A percentile compares a stretch with the other conserved stretches of the same genome.
Conservation (phyloP, 1,140 invertebrate genomes). For the Sipha flava region DNA sequence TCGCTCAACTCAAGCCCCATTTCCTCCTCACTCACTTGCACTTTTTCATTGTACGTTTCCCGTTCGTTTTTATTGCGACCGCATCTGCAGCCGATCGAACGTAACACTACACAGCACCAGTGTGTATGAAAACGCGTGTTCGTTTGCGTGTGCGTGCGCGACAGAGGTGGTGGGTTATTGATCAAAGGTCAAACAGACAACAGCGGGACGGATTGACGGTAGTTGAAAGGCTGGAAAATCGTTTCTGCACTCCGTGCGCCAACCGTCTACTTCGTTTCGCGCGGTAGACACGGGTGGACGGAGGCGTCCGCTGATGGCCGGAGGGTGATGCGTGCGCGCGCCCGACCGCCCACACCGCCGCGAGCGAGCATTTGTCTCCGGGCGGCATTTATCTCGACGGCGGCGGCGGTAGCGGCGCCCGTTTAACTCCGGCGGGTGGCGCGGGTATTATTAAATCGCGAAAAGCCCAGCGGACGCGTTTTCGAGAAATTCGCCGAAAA, state of each 20-base stretch:
- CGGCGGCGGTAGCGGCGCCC: background rate
- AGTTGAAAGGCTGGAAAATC: conserved; percentile 7
- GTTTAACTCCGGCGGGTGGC: background rate
- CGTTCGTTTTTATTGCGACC: background rate
- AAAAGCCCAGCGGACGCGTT: background rate
- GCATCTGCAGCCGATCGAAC: background rate
- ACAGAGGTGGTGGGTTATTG: background rate
- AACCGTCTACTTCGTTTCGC: too few relatives aligned
- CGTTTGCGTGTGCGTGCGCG: too few relatives aligned
- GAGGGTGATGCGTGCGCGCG: background rate
- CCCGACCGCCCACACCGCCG: background rate
- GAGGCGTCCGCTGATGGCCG: background rate
- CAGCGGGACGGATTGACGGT: background rate
- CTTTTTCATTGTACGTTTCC: background rate
- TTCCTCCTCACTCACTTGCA: background rate
- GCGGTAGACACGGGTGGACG: too few relatives aligned
- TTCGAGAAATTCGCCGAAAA: background rate
- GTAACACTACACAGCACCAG: background rate
- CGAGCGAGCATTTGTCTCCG: background rate
- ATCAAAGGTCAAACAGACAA: conserved; percentile 8
- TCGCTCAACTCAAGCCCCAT: too few relatives aligned
- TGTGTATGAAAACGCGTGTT: too few relatives aligned
- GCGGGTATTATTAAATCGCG: background rate
- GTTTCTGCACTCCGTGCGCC: background rate
- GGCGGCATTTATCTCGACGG: background rate